Evolutionary conservation across 1,140 invertebrate genomes (phyloP).

Genomic region (Phortica variegata): DNA sequence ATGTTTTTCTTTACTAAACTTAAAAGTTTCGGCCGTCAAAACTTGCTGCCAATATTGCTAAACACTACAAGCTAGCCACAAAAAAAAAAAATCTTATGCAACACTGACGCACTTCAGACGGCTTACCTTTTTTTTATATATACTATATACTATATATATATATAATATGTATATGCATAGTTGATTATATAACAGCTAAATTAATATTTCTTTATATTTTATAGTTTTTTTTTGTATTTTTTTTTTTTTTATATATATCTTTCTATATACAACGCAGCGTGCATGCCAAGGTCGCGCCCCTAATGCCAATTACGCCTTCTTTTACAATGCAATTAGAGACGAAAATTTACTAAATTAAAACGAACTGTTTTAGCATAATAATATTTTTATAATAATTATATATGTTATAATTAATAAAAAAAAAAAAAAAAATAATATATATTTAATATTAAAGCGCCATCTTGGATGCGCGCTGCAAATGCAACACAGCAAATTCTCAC

Average conservation of each 20-base stretch:
- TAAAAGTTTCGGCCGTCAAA: too few species aligned
- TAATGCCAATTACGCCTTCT: too few species aligned
- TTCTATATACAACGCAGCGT: neutral
- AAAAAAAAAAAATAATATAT: slow-evolving; percentile 12
- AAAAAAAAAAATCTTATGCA: neutral
- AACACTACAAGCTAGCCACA: neutral
- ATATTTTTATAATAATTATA: slow-evolving; percentile 19
- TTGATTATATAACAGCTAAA: neutral
- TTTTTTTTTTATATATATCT: neutral
- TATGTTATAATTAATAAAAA: slow-evolving; percentile 12
- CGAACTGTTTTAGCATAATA: slow-evolving; percentile 25
- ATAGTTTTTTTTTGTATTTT: neutral
- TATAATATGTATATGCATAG: neutral
- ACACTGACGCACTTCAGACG: neutral
- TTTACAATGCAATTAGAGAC: too few species aligned
- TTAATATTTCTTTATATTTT: too few species aligned
- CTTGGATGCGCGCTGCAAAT: slow-evolving; percentile 21
- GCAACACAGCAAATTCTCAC: slow-evolving; percentile 7
- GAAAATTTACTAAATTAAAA: too few species aligned
- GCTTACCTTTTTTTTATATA: neutral
- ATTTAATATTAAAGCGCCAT: slow-evolving; percentile 8
- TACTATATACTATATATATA: neutral
- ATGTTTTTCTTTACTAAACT: too few species aligned
- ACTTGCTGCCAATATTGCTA: too few species aligned
- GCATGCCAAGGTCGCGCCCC: slow-evolving; percentile 11